A percentile compares a stretch with the other conserved stretches of the same genome.
These are phyloP conservation scores for Sebastes diaconus DNA, from an alignment of 2,797 vertebrate species.

Conservation along the genomic window DNA sequence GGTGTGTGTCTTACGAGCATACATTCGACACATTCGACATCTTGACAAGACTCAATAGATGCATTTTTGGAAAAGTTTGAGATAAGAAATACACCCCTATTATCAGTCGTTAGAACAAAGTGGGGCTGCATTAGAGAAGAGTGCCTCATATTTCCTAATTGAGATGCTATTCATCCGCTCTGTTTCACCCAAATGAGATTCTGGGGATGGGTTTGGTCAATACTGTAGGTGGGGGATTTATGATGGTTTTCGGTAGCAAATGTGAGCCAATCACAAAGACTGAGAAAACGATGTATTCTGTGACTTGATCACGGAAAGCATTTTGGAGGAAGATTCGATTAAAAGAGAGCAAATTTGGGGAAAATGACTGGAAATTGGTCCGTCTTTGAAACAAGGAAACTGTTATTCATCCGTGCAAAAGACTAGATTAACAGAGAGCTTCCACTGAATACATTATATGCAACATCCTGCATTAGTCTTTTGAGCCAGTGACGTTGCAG, in stretches of 20 bases:
- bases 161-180: constrained; percentile 1
- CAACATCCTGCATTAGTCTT: not conserved
- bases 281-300: not conserved
- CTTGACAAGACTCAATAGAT: not conserved
- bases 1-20: not conserved
- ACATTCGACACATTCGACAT: not conserved
- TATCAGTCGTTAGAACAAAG: not conserved
- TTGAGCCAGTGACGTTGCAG: not conserved
- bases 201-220: constrained; percentile 4
- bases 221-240: not conserved
- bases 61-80: not conserved
- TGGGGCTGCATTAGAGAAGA: not conserved
- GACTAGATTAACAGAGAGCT: constrained; percentile 1
- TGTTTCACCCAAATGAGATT: not conserved
- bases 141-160: not conserved
- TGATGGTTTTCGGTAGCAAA: not conserved
- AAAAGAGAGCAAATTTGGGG: not conserved
- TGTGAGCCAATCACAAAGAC: not conserved
- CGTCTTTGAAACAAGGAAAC: constrained; percentile 7
- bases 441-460: constrained; percentile 17
- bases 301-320: not conserved
- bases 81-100: not conserved
- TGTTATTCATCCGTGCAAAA: constrained; percentile 22
- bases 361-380: not conserved
- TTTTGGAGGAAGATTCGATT: constrained; percentile 4